These are phyloP conservation scores for Brotula barbata DNA, from an alignment of 2,797 vertebrate genomes.

Conservation along the genomic window DNA sequence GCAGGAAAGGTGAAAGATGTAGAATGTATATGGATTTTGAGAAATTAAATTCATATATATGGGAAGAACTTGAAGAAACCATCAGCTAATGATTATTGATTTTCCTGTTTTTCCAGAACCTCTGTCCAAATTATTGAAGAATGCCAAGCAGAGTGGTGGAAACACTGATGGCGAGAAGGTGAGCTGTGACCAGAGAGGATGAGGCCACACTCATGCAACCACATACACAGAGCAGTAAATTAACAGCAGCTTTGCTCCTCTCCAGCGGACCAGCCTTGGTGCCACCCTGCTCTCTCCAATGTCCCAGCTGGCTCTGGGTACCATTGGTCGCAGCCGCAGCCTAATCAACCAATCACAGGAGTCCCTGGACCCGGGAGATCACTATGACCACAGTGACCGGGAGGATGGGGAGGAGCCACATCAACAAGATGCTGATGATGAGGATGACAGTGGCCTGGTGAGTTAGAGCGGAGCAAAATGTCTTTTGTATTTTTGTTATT, in stretches of 20 bases:
- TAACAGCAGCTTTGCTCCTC: background rate
- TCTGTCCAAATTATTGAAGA: slow-evolving; percentile 90
- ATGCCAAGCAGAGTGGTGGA: slow-evolving; percentile 87
- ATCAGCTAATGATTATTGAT: background rate
- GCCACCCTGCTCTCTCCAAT: slow-evolving; percentile 80
- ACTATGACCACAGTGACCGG: slow-evolving; percentile 82
- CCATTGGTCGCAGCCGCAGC: slow-evolving; percentile 80
- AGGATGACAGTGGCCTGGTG: slow-evolving; percentile 86
- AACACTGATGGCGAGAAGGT: slow-evolving; percentile 73
- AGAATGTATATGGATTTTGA: background rate
- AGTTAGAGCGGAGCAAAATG: slow-evolving; percentile 26
- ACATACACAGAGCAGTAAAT: background rate
- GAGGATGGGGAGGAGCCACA: slow-evolving; percentile 76
- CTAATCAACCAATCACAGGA: slow-evolving; percentile 83
- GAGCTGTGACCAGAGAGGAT: slow-evolving; percentile 10
- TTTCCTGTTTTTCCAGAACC: slow-evolving; percentile 81
- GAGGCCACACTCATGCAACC: background rate
- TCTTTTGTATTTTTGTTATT: too few relatives aligned
- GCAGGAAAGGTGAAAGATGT: slow-evolving; percentile 87
- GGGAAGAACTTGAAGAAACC: too few relatives aligned
- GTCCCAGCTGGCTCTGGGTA: slow-evolving; percentile 80
- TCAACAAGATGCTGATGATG: slow-evolving; percentile 86
- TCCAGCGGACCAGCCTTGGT: slow-evolving; percentile 81
- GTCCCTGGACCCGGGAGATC: slow-evolving; percentile 79
- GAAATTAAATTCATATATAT: too few relatives aligned